These are phyloP conservation scores for Ligdia adustata DNA, from an alignment of 2,888 invertebrate genomes.

Conservation along the genomic window DNA sequence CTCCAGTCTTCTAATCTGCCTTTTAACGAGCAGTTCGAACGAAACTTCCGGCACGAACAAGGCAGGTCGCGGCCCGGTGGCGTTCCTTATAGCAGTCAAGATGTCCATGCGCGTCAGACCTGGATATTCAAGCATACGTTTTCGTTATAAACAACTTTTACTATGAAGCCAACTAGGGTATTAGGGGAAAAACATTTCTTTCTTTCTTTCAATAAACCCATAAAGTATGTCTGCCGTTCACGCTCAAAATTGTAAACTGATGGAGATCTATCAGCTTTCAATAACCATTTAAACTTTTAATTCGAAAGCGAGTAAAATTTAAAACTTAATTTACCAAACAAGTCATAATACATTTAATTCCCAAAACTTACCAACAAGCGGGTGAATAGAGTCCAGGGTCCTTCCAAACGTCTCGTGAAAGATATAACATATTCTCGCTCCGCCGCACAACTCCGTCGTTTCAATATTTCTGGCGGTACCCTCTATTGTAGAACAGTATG, in stretches of 20 bases:
- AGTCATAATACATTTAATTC: too few species aligned
- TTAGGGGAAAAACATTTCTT: too few species aligned
- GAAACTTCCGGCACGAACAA: slow-evolving; percentile 97
- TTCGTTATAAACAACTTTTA: too few species aligned
- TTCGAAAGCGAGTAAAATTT: too few species aligned
- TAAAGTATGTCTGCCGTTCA: too few species aligned
- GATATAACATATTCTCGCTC: slow-evolving; percentile 99
- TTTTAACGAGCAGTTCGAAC: slow-evolving; percentile 98
- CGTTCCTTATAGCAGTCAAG: slow-evolving; percentile 98
- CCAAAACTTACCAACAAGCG: slow-evolving; percentile 91
- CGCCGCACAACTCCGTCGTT: slow-evolving; percentile 98
- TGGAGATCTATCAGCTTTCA: too few species aligned
- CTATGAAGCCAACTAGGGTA: too few species aligned
- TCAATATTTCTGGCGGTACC: slow-evolving; percentile 99
- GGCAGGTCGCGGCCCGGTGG: slow-evolving; percentile 96
- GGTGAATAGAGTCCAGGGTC: slow-evolving; percentile 97
- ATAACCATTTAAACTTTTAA: too few species aligned
- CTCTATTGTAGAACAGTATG: slow-evolving; percentile 99
- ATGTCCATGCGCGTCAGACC: slow-evolving; percentile 97
- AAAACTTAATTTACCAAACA: too few species aligned
- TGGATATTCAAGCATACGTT: too few species aligned
- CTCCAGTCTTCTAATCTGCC: slow-evolving; percentile 97
- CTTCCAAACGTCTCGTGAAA: slow-evolving; percentile 99
- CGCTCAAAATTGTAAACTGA: too few species aligned
- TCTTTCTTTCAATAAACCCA: too few species aligned